Conservation (phyloP, 2,113 vertebrate species). For the Lynx canadensis region DNA sequence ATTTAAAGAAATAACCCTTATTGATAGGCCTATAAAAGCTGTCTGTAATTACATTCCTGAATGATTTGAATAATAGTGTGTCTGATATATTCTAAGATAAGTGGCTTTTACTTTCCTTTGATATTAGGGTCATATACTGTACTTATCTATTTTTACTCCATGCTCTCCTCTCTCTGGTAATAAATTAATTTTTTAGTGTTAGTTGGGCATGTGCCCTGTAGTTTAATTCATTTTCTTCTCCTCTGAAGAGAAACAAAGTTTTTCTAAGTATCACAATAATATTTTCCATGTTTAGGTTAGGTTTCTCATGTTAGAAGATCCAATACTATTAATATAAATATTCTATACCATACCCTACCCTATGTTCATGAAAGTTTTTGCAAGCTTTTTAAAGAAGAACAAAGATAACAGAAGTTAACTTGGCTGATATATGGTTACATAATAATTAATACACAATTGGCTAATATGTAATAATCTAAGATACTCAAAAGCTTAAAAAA, state of each 20-base stretch:
- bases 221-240: constrained; percentile 80
- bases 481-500: constrained; percentile 38
- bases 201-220: constrained; percentile 80
- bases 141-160: constrained; percentile 92
- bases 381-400: constrained; percentile 16
- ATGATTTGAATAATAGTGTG: constrained; percentile 91
- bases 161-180: constrained; percentile 87
- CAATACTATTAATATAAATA: constrained; percentile 57
- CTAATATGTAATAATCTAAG: constrained; percentile 3
- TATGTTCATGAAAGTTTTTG: constrained; percentile 2
- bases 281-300: constrained; percentile 40
- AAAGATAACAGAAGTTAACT: constrained; percentile 32
- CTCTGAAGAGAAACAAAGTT: constrained; percentile 76
- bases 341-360: neutral
- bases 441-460: neutral
- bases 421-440: neutral
- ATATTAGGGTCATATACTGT: constrained; percentile 88
- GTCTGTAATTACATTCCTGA: constrained; percentile 90
- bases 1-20: constrained; percentile 74
- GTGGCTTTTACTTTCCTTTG: constrained; percentile 83
- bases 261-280: constrained; percentile 65
- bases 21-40: constrained; percentile 90
- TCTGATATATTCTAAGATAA: constrained; percentile 83
- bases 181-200: constrained; percentile 90
- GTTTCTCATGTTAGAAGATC: constrained; percentile 56